phyloP scores from a whole-genome alignment of 2,888 invertebrate species.

The Drosophila siamana region DNA sequence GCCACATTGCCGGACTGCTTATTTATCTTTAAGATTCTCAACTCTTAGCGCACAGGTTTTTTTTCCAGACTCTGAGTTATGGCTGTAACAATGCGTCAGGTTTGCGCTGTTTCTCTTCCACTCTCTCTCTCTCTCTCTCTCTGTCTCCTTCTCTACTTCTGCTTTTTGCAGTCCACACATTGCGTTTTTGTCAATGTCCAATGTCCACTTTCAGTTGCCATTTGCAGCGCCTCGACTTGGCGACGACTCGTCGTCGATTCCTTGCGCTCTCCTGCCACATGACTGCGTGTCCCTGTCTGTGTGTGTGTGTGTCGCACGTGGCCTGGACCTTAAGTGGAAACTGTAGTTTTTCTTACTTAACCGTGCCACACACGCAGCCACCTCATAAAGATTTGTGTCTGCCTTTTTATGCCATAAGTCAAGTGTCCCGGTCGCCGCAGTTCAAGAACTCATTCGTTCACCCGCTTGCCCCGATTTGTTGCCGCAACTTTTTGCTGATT shows the following conservation, averaged over 20 bases:
- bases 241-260: slow-evolving; percentile 25
- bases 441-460: slow-evolving; percentile 55
- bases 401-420: slow-evolving; percentile 77
- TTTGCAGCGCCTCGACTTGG: slow-evolving; percentile 61
- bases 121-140: neutral
- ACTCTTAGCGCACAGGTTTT: slow-evolving; percentile 74
- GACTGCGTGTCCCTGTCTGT: slow-evolving; percentile 12
- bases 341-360: slow-evolving; percentile 82
- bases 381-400: slow-evolving; percentile 79
- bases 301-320: slow-evolving; percentile 49
- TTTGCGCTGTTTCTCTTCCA: neutral
- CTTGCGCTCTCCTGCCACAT: neutral
- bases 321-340: slow-evolving; percentile 75
- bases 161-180: slow-evolving; percentile 39
- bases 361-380: slow-evolving; percentile 58
- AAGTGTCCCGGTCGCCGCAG: slow-evolving; percentile 69
- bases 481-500: slow-evolving; percentile 8
- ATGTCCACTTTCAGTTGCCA: slow-evolving; percentile 79
- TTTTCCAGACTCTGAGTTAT: slow-evolving; percentile 74
- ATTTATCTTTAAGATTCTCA: slow-evolving; percentile 84
- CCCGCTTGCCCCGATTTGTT: neutral
- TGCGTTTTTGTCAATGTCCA: slow-evolving; percentile 82
- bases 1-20: slow-evolving; percentile 57
- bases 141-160: slow-evolving; percentile 12
- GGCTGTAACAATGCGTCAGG: slow-evolving; percentile 80